phyloP scores from a whole-genome alignment of 2,113 vertebrate genomes.

The Fregata magnificens region DNA sequence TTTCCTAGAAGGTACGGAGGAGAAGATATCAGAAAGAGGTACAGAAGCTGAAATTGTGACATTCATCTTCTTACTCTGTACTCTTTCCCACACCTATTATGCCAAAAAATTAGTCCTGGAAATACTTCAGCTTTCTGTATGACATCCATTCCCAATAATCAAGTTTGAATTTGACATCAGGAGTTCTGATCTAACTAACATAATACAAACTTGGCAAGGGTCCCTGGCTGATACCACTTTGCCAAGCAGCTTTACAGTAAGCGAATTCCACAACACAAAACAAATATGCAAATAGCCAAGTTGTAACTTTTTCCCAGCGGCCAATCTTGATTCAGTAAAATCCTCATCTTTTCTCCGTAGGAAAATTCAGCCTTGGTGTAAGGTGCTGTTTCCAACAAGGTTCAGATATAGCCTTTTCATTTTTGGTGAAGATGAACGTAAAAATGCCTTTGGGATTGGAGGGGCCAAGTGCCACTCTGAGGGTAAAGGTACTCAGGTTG shows the following conservation, averaged over 20 bases:
- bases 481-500: not conserved
- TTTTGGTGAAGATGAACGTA: not conserved
- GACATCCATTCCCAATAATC: not conserved
- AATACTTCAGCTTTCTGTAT: not conserved
- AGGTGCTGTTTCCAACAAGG: not conserved
- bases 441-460: not conserved
- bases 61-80: not conserved
- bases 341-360: not conserved
- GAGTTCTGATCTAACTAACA: not conserved
- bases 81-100: not conserved
- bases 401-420: not conserved
- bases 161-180: not conserved
- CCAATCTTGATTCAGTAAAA: not conserved
- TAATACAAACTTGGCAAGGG: not conserved
- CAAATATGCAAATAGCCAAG: not conserved
- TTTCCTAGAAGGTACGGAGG: not conserved
- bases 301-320: not conserved
- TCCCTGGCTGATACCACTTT: not conserved
- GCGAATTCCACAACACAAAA: not conserved
- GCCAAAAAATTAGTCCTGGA: not conserved
- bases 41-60: not conserved
- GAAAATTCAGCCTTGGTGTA: not conserved
- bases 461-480: not conserved
- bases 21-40: not conserved
- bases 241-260: not conserved